phyloP scores from a whole-genome alignment of 2,797 vertebrate species.

The Rhynchonycteris naso region DNA sequence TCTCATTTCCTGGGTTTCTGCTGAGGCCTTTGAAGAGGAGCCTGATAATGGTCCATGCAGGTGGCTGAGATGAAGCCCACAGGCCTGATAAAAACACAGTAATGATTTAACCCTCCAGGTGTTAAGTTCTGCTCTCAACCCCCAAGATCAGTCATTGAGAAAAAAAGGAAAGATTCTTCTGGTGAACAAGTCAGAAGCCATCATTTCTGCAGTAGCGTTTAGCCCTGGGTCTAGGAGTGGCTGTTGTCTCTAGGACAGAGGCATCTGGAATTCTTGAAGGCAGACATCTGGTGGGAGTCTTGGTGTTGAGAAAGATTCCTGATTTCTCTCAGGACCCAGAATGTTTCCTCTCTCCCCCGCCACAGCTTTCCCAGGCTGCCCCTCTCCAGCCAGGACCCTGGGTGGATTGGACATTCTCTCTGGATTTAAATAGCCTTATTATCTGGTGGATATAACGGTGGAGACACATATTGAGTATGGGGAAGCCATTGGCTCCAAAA shows the following conservation, averaged over 20 bases:
- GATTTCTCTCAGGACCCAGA: constrained; percentile 7
- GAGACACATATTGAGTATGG: neutral
- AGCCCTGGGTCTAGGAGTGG: neutral
- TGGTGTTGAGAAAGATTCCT: neutral
- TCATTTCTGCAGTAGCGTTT: neutral
- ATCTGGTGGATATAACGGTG: neutral
- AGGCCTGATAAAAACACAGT: neutral
- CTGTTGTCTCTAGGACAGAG: neutral
- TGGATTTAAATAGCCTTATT: neutral
- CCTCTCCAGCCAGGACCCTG: neutral
- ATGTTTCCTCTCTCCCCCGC: neutral
- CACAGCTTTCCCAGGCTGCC: constrained; percentile 11
- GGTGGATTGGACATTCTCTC: neutral
- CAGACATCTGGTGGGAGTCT: neutral
- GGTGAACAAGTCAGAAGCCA: neutral
- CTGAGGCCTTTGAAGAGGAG: neutral
- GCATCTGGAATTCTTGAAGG: neutral
- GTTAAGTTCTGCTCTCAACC: neutral
- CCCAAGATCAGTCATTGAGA: neutral
- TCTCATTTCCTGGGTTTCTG: neutral
- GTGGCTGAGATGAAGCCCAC: neutral
- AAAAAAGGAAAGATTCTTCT: neutral
- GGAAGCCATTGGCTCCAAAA: neutral
- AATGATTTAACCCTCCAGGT: neutral
- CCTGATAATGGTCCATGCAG: neutral